Percentiles rank a stretch among this genome's conserved stretches.
Conservation (phyloP, 2,888 invertebrate genomes). For the Acanthopleura granulata region DNA sequence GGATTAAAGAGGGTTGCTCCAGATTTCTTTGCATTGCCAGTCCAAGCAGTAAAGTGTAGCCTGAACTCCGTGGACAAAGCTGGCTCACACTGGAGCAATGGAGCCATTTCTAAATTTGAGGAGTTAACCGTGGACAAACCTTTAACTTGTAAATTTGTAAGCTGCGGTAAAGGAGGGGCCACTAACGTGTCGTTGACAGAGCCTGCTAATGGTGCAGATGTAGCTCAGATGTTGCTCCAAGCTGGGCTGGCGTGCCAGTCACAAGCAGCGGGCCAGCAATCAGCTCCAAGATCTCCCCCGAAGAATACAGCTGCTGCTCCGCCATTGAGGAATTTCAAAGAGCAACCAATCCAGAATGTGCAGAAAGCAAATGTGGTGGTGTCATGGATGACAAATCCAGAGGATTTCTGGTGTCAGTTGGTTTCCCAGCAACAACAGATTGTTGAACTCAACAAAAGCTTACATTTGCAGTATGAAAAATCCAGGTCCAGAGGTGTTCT, state of each 20-base stretch:
- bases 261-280: background rate
- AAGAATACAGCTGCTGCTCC: background rate
- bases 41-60: conserved; percentile 31
- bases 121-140: conserved; percentile 7
- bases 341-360: background rate
- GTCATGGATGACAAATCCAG: conserved; percentile 41
- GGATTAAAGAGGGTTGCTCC: conserved; percentile 35
- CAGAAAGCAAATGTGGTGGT: conserved; percentile 33
- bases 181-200: conserved; percentile 21
- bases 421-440: background rate
- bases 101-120: conserved; percentile 39
- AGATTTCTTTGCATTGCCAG: conserved; percentile 33
- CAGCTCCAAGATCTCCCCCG: background rate
- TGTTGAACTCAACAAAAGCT: no score
- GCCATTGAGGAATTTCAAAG: background rate
- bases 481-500: conserved; percentile 13
- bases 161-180: background rate
- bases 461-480: background rate
- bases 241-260: conserved; percentile 25
- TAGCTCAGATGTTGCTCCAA: conserved; percentile 35
- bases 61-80: conserved; percentile 41
- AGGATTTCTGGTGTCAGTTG: conserved; percentile 55
- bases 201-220: conserved; percentile 33
- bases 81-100: conserved; percentile 45
- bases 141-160: background rate